phyloP scores from a whole-genome alignment of 2,113 vertebrate species.

The Condylura cristata region DNA sequence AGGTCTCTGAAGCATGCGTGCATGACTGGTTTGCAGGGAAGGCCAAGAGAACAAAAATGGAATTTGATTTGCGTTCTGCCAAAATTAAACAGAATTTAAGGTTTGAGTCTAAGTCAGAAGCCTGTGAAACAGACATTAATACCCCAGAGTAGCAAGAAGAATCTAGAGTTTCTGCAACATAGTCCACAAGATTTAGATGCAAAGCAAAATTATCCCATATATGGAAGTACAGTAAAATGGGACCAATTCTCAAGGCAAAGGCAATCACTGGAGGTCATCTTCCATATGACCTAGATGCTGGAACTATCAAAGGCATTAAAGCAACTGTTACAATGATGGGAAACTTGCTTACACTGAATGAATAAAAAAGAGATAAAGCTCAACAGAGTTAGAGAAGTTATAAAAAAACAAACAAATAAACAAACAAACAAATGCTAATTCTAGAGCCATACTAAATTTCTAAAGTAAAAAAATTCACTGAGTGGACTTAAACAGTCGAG shows the following conservation, averaged over 20 bases:
- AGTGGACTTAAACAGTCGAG: neutral
- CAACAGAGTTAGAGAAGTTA: neutral
- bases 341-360: neutral
- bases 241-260: neutral
- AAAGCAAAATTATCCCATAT: neutral
- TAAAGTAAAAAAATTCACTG: neutral
- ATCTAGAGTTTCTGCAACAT: neutral
- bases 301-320: neutral
- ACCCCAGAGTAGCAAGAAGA: neutral
- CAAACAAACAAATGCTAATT: neutral
- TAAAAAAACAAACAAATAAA: neutral
- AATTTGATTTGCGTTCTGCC: neutral
- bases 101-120: neutral
- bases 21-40: neutral
- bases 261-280: neutral
- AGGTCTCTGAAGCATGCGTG: neutral
- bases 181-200: neutral
- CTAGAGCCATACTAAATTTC: neutral
- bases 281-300: neutral
- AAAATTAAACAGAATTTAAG: neutral
- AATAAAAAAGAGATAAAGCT: neutral
- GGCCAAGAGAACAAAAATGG: neutral
- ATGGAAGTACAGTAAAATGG: neutral
- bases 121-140: neutral
- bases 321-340: neutral